Conservation (phyloP, 2,113 vertebrate genomes). For the Enhydra lutris region DNA sequence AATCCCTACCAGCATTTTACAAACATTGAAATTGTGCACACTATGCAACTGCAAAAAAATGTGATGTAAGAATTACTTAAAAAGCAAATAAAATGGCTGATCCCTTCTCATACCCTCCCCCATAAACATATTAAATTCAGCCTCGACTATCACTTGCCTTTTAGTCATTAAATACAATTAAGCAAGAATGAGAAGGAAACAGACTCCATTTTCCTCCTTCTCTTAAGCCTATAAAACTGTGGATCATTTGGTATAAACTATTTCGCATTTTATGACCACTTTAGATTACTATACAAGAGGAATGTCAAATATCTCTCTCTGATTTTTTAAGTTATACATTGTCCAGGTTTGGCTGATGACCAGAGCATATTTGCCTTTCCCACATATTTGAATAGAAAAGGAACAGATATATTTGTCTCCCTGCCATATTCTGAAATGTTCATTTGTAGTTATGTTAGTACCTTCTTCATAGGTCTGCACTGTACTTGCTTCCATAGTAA, state of each 20-base stretch:
- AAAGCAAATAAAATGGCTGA: conserved; percentile 26
- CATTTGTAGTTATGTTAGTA: conserved; percentile 29
- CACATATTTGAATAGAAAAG: conserved; percentile 45
- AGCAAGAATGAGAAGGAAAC: conserved; percentile 65
- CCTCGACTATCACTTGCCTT: neutral
- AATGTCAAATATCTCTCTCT: conserved; percentile 77
- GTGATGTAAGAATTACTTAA: neutral
- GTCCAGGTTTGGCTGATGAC: conserved; percentile 70
- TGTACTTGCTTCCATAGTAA: conserved; percentile 59
- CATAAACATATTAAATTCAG: neutral
- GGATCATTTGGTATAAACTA: conserved; percentile 61
- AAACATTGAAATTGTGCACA: neutral
- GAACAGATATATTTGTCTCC: conserved; percentile 53
- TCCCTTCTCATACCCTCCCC: neutral
- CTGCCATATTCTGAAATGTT: conserved; percentile 56
- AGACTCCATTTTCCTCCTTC: conserved; percentile 61
- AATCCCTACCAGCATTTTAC: neutral
- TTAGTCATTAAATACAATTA: conserved; percentile 60
- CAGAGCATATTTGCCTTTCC: conserved; percentile 55
- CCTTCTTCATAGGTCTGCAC: conserved; percentile 10
- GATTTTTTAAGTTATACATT: conserved; percentile 71
- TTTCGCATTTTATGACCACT: conserved; percentile 76
- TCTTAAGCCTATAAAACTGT: conserved; percentile 61
- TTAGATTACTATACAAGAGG: conserved; percentile 68
- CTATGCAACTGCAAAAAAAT: neutral